These are phyloP conservation scores for Xanthia togata DNA, from an alignment of 2,888 invertebrate species.

Conservation along the genomic window DNA sequence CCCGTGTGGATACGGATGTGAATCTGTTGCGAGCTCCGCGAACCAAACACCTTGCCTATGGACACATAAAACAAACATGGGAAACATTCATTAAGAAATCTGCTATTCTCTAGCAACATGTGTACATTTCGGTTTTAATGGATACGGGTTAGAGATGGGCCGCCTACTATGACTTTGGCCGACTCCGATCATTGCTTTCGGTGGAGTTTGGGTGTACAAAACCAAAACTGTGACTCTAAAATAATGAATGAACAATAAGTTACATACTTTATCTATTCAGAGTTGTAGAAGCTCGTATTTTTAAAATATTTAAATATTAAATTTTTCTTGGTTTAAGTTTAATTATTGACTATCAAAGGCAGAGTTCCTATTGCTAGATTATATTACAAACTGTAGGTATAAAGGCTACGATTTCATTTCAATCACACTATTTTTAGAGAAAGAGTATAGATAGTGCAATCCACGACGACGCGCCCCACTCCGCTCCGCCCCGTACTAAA, in stretches of 20 bases:
- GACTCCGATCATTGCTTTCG: neutral
- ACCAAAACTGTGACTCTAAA: neutral
- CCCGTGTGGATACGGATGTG: slow-evolving; percentile 96
- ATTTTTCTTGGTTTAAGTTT: neutral
- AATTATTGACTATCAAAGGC: neutral
- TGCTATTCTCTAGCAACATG: neutral
- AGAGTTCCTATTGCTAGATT: neutral
- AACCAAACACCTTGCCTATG: slow-evolving; percentile 94
- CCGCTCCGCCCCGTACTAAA: no score
- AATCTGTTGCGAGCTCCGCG: slow-evolving; percentile 96
- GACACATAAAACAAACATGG: neutral
- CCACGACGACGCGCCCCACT: no score
- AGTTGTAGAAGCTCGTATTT: neutral
- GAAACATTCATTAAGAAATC: neutral
- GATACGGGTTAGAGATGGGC: neutral
- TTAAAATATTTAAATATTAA: neutral
- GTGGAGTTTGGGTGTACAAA: neutral
- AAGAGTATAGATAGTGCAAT: no score
- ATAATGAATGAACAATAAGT: no score
- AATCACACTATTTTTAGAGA: no score
- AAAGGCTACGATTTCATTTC: neutral
- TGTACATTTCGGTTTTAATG: neutral
- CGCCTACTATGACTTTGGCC: neutral
- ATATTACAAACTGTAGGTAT: neutral
- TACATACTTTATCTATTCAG: neutral